phyloP scores from a whole-genome alignment of 2,888 invertebrate species.

The Pyrrhia umbra region DNA sequence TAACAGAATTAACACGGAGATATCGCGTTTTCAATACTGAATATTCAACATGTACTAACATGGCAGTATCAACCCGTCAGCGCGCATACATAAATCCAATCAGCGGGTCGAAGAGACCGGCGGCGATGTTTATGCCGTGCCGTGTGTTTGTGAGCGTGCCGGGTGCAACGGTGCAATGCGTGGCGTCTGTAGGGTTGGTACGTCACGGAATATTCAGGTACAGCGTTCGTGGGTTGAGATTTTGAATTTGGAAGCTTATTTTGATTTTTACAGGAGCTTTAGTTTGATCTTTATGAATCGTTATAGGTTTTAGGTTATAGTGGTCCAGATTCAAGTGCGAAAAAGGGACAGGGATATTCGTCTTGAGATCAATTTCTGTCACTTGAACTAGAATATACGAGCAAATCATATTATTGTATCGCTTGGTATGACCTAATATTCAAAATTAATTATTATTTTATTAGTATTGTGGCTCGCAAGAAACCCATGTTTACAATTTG shows the following conservation, averaged over 20 bases:
- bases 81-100: conserved; percentile 85
- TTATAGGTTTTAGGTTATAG: no score
- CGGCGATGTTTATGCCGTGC: conserved; percentile 75
- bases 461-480: no score
- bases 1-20: conserved; percentile 55
- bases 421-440: no score
- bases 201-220: background rate
- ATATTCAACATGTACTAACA: conserved; percentile 65
- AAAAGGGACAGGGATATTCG: no score
- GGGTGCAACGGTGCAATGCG: conserved; percentile 82
- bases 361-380: no score
- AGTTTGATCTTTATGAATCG: no score
- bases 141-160: conserved; percentile 76
- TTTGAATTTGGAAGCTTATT: background rate
- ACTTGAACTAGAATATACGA: no score
- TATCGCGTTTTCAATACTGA: conserved; percentile 60
- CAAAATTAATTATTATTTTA: no score
- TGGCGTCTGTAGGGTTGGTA: conserved; percentile 72
- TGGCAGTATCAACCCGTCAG: conserved; percentile 61
- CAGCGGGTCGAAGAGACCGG: conserved; percentile 78
- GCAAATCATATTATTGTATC: no score
- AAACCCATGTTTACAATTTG: no score
- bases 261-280: background rate
- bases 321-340: no score
- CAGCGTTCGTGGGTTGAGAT: background rate